Base-by-base conservation (phyloP, 1,140 invertebrate genomes). In the Cydia amplana region DNA sequence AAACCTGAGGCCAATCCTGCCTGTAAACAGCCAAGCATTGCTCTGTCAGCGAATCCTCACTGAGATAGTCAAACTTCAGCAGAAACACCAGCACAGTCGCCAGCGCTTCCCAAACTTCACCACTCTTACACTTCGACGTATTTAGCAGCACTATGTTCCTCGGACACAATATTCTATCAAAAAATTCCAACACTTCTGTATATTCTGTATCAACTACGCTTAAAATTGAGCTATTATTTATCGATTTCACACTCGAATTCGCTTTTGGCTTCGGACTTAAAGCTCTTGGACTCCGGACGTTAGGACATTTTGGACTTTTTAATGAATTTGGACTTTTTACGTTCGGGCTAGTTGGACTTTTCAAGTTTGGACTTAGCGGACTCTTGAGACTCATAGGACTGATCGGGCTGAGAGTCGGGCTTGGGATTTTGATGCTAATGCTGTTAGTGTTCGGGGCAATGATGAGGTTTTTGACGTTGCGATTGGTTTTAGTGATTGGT, bases 1-100 rank as follows among this genome's bases (percentile, higher is more conserved):
- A 32, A 74, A 93, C 92, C 89, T 93, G 90, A 1, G 91, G 85
- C 92, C 92, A 93, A 75, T 93, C 92, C 83, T 93, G 89, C 55
- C 88, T 83, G 55, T 93, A 93, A 6, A 93, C 86, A 12, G 92
- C 89, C 25, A 93, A 76, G 72, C 91, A 93, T 75, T 92, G 92
- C 67, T 93, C 91, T 0, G 90, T 91, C n/a, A 93, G 72, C 0
- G 90, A 91, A 49, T 92, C 91, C 32, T 93, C 90, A 36, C 79
- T 86, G 20, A 93, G 74, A 78, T 91, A 92, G 55, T 85, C 74
- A 75, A 91, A 80, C 16, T 80, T 84, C 51, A 93, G 70, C 67
- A 92, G 73, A 76, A 87, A 92, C 43, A 91, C 82, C 4, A 93
- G 36, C 1, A 91, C 78, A 2, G 79, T 78, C 3, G 87, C 86